Evolutionary conservation across 2,797 vertebrate species (phyloP), one percentile per base, ranked within the genome.

Genomic region (Furcifer pardalis): DNA sequence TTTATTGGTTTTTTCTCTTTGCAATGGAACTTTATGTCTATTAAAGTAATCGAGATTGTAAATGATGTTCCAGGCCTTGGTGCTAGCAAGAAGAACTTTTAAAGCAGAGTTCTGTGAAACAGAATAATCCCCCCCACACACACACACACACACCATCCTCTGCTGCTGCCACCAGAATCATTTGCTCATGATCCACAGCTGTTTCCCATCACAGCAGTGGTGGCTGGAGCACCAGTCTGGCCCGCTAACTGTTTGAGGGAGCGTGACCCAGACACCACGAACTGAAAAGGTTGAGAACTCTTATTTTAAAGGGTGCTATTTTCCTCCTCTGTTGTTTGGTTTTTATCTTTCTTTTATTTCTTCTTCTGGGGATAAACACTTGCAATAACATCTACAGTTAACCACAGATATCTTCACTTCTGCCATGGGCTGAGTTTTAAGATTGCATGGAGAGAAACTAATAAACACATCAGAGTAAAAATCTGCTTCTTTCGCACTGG

Each of bases 81-180:
- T 89, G 44, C 65, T 76, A 69, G 72, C 46, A 69, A 85, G 37
- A 82, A 72, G 32, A 85, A 19, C 73, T 79, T 49, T 63, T 69
- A 4, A 56, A 85, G n/a, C n/a, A n/a, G n/a, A n/a, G n/a, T n/a
- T n/a, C n/a, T n/a, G n/a, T n/a, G n/a, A n/a, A n/a, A n/a, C n/a
- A n/a, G n/a, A n/a, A n/a, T n/a, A n/a, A n/a, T n/a, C n/a, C n/a
- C n/a, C n/a, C n/a, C n/a, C n/a, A n/a, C n/a, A n/a, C n/a, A n/a
- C n/a, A n/a, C n/a, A n/a, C n/a, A n/a, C n/a, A n/a, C n/a, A n/a
- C n/a, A n/a, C n/a, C n/a, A n/a, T n/a, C n/a, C n/a, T n/a, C n/a
- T n/a, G n/a, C n/a, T n/a, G n/a, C n/a, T n/a, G n/a, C n/a, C n/a
- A n/a, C n/a, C n/a, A n/a, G n/a, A n/a, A n/a, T n/a, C n/a, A n/a